Base-by-base conservation (phyloP, 1,140 invertebrate genomes). In the Eumaeus atala region DNA sequence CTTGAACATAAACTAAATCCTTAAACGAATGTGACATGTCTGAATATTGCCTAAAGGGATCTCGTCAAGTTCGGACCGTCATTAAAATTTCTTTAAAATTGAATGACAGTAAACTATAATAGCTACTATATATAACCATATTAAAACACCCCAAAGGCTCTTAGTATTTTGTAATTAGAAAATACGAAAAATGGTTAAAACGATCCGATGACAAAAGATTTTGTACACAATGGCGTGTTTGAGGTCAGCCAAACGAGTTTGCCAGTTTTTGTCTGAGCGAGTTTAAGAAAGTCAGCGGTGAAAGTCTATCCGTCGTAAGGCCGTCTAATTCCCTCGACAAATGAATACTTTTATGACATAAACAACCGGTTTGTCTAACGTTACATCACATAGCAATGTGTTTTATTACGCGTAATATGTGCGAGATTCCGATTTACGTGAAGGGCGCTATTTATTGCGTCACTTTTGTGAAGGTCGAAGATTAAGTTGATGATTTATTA, bases 301-400 rank as follows among this genome's bases (percentile, higher is more conserved):
- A 85, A 85, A 83, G 78, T 85, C n/a, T n/a, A n/a, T n/a, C n/a
- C n/a, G n/a, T n/a, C n/a, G n/a, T n/a, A 72, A 66, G 56, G 51
- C 61, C 57, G 52, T 70, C 74, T 79, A 79, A 85, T 80, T 77
- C 70, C 67, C 58, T 69, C 68, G 58, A 66, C 67, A 62, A 77
- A 74, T 74, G 72, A 77, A 76, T 68, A 67, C 65, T 70, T 79
- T 72, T 83, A 70, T 85, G 80, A 77, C 74, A 72, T 64, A 67
- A 70, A 51, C 54, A 75, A 82, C 82, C 74, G 75, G 82, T 85
- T 81, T 12, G 57, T 66, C 54, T 62, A 28, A 51, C 55, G 56
- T 66, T 65, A 61, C 62, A 62, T 64, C 68, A 77, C 71, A 59
- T 28, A 3, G 21, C 21, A 28, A 28, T 3, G 12, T 44, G 40